Conservation (phyloP, 1,140 invertebrate genomes). For the Drosophila miranda region DNA sequence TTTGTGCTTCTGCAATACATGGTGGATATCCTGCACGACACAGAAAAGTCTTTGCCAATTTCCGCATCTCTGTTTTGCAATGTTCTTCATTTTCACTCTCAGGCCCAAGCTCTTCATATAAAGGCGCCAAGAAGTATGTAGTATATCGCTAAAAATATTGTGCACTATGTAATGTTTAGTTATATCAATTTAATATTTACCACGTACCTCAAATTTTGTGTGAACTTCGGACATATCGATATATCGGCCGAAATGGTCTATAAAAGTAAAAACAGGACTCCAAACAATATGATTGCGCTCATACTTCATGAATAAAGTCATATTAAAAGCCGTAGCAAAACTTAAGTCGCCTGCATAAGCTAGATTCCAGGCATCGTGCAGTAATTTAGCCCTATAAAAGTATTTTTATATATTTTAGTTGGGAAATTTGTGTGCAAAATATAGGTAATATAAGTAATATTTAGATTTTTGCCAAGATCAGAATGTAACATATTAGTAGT, state of each 20-base stretch:
- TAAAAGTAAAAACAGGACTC: slow-evolving; percentile 90
- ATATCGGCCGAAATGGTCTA: slow-evolving; percentile 89
- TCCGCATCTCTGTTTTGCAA: slow-evolving; percentile 85
- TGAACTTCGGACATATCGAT: slow-evolving; percentile 86
- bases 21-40: slow-evolving; percentile 88
- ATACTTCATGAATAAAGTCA: slow-evolving; percentile 88
- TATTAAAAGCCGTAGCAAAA: slow-evolving; percentile 88
- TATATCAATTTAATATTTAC: not conserved
- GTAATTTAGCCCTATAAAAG: slow-evolving; percentile 85
- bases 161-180: not conserved
- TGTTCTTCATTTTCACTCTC: slow-evolving; percentile 84
- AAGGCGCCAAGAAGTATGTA: slow-evolving; percentile 85
- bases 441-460: not conserved
- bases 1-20: slow-evolving; percentile 87
- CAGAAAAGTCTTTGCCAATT: slow-evolving; percentile 86
- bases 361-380: slow-evolving; percentile 91
- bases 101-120: slow-evolving; percentile 86
- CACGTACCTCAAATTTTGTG: slow-evolving; percentile 86
- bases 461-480: no score
- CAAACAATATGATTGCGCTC: slow-evolving; percentile 89
- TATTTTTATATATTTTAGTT: not conserved
- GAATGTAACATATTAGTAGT: no score
- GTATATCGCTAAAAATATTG: slow-evolving; percentile 85
- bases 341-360: slow-evolving; percentile 89
- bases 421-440: not conserved